Base-by-base conservation (phyloP, 1,140 invertebrate genomes). In the Mycetomoellerius zeteki region DNA sequence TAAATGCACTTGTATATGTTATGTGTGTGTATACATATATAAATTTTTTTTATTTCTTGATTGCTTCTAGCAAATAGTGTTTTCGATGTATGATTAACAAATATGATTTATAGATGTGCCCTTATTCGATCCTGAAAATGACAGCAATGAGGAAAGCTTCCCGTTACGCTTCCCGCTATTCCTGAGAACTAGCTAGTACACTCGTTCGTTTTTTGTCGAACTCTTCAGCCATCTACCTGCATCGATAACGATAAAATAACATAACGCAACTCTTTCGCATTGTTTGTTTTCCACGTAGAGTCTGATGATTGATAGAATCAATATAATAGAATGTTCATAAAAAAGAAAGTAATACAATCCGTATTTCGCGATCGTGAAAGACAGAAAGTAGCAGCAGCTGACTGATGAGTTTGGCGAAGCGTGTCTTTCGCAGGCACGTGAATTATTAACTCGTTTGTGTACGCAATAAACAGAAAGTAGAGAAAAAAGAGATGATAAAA, bases 81-180 rank as follows among this genome's bases (percentile, higher is more conserved):
- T 80, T 21, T 14, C 1, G 8, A 65, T 33, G 24, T 21, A 30
- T n/a, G 2, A 58, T 71, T 19, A 19, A 56, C 10, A 47, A 10
- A 27, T 30, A 19, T 14, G 65, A 72, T 60, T 80, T 60, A 82
- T 21, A 62, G 65, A 82, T 43, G 43, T 24, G 24, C 8, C 0
- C 19, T 82, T 47, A 27, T 37, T 50, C 43, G 43, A 56, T 82
- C 3, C 12, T 80, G 8, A 72, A n/a, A 60, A 75, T 75, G 19
- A 71, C 80, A 90, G 90, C 91, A 91, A 89, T 82, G 90, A 94
- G 88, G 90, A 91, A 92, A 87, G 92, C 93, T 94, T 95, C 94
- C 93, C 94, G 93, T 93, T 92, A 92, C 85, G 92, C 89, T 92
- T 89, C 88, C 90, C 92, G 92, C 82, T 89, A 92, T 93, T 95